A percentile compares a stretch with the other conserved stretches of the same genome.
phyloP scores from a whole-genome alignment of 1,140 invertebrate genomes.

The Zaprionus kolodkinae region DNA sequence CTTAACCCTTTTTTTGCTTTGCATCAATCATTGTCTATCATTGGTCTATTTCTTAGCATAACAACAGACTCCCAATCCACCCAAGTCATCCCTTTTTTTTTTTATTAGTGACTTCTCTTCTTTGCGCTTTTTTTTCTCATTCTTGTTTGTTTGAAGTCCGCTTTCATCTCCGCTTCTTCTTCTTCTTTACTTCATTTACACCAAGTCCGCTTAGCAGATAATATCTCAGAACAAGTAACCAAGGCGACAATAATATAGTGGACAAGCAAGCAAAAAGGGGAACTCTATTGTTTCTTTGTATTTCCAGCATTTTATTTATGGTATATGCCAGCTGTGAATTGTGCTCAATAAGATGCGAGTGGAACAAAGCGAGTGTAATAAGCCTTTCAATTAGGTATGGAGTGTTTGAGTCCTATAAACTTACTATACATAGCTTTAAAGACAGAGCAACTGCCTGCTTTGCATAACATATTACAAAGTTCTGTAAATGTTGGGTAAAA shows the following conservation, averaged over 20 bases:
- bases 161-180: too few relatives aligned
- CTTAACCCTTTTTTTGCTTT: background rate
- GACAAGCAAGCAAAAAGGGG: background rate
- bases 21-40: constrained; percentile 10
- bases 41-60: background rate
- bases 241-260: constrained; percentile 8
- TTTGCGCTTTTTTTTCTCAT: background rate
- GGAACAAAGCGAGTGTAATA: background rate
- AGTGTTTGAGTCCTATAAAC: background rate
- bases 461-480: background rate
- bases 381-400: background rate
- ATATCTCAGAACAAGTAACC: constrained; percentile 17
- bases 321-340: background rate
- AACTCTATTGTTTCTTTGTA: background rate
- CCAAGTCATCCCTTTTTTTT: background rate
- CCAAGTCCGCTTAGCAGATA: constrained; percentile 3
- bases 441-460: background rate
- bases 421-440: background rate
- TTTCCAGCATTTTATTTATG: constrained; percentile 1
- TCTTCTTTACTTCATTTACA: background rate
- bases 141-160: background rate
- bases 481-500: background rate
- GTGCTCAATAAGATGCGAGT: background rate
- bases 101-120: constrained; percentile 5
- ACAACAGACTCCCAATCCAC: background rate